phyloP scores from a whole-genome alignment of 2,888 invertebrate species.

The Drosophila monieri region DNA sequence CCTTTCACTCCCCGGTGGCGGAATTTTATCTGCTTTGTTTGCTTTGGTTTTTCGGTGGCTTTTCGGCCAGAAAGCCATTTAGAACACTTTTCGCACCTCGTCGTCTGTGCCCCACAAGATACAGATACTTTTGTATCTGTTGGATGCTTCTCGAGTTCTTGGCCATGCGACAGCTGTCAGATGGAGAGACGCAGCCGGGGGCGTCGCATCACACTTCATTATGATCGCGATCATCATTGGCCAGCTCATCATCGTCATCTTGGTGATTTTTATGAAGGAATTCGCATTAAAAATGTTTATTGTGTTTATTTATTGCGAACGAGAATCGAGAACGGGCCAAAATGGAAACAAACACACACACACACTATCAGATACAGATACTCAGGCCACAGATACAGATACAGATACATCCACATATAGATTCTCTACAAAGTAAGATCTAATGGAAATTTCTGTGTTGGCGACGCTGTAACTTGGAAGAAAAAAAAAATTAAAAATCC shows the following conservation, averaged over 20 bases:
- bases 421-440: constrained; percentile 36
- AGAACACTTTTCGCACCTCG: constrained; percentile 68
- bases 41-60: constrained; percentile 21
- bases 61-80: constrained; percentile 55
- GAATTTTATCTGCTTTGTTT: constrained; percentile 64
- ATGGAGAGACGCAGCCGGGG: not conserved
- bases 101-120: constrained; percentile 18
- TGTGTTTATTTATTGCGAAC: constrained; percentile 78
- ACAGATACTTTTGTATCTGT: constrained; percentile 46
- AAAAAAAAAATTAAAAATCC: not conserved
- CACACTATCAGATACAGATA: constrained; percentile 13
- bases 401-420: constrained; percentile 10
- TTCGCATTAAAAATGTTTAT: constrained; percentile 79
- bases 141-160: constrained; percentile 17
- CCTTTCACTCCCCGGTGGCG: constrained; percentile 23
- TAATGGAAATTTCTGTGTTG: constrained; percentile 56
- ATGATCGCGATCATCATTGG: constrained; percentile 12
- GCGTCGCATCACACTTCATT: not conserved
- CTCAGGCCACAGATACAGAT: constrained; percentile 13
- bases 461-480: constrained; percentile 28
- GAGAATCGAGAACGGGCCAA: constrained; percentile 62
- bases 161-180: constrained; percentile 76
- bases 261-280: constrained; percentile 71
- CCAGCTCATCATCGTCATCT: constrained; percentile 21
- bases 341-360: constrained; percentile 53